Percentiles rank a stretch among this genome's conserved stretches.
Conservation (phyloP, 2,797 vertebrate species). For the Falco naumanni region DNA sequence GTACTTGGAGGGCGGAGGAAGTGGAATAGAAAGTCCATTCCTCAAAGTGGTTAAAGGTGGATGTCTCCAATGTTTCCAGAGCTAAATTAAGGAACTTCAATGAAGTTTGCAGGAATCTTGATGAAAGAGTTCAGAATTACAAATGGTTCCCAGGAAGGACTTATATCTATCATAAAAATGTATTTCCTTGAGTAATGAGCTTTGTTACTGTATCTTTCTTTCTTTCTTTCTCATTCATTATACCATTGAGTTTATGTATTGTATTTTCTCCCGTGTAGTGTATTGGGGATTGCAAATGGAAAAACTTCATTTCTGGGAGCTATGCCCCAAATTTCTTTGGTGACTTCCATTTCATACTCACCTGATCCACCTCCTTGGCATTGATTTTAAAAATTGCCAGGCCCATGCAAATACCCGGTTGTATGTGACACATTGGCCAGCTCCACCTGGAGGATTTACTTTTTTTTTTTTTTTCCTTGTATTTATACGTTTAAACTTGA, state of each 20-base stretch:
- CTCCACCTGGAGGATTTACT: not conserved
- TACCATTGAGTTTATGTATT: not conserved
- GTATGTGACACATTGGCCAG: not conserved
- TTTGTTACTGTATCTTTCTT: not conserved
- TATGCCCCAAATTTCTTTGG: not conserved
- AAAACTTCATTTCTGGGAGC: not conserved
- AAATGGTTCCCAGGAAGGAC: not conserved
- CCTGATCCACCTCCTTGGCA: not conserved
- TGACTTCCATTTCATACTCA: not conserved
- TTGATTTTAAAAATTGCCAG: not conserved
- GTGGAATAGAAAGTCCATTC: not conserved
- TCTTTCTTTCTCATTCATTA: not conserved
- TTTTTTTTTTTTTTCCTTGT: not conserved
- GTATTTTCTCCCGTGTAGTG: not conserved
- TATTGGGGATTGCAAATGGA: not conserved
- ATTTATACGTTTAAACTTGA: not conserved
- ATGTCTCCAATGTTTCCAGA: not conserved
- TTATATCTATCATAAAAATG: not conserved
- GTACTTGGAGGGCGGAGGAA: not conserved
- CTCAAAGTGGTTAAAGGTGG: not conserved
- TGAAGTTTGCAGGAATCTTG: not conserved
- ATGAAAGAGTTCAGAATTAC: not conserved
- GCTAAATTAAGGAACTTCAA: not conserved
- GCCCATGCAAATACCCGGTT: not conserved
- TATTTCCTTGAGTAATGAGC: not conserved